Base-by-base conservation (phyloP, 1,140 invertebrate species). In the Prorops nasuta region DNA sequence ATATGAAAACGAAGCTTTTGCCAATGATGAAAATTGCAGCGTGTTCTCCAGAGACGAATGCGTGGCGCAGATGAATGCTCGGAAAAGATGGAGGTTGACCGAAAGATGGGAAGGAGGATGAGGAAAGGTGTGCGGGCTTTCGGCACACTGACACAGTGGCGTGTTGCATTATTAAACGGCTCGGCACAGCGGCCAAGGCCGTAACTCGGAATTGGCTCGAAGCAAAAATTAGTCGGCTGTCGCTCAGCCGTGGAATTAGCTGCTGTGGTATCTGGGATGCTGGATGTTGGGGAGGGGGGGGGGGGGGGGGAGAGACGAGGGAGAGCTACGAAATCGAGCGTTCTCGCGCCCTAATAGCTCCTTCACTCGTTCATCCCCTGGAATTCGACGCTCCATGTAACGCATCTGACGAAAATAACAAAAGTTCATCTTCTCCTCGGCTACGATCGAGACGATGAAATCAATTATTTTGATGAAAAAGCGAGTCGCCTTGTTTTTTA, bases 261-360 rank as follows among this genome's bases (percentile, higher is more conserved):
- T 19, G 63, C 66, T 66, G 58, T 63, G 58, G 67, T 67, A 62
- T 61, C 66, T 69, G 63, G 64, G 67, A 69, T 63, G 56, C 31
- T 24, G 51, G 40, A 9, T 28, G 32, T 15, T 47, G 36, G 44
- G 24, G 36, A 36, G 32, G 44, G 43, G 19, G 49, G 37, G 28
- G 28, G 36, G 21, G 28, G 46, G 38, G 15, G 8, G 15, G 49
- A 48, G 50, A 31, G 34, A 36, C 7, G 7, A 12, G 34, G 34
- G 17, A 20, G 12, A 37, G 28, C 62, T 39, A 32, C 38, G 53
- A 56, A 49, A 56, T 46, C 52, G 49, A 24, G n/a, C n/a, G n/a
- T n/a, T n/a, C n/a, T n/a, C n/a, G n/a, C n/a, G n/a, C n/a, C n/a
- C n/a, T n/a, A n/a, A n/a, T n/a, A n/a, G n/a, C n/a, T n/a, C n/a